These are phyloP conservation scores for Ophraella communa DNA, from an alignment of 2,888 invertebrate genomes.

Conservation along the genomic window DNA sequence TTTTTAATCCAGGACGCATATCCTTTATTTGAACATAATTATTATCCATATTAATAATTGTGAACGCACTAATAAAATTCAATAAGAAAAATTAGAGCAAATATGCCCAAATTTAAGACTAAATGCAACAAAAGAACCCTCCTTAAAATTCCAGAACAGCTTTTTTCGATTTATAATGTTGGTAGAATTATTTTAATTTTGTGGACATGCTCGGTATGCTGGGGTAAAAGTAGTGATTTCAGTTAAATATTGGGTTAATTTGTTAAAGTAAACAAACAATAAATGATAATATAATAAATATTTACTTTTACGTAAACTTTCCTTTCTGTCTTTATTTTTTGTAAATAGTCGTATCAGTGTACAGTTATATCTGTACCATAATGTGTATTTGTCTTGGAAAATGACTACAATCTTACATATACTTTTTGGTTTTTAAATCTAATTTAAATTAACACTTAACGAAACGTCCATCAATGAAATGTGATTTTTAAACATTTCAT, in stretches of 20 bases:
- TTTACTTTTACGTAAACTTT: too few relatives aligned
- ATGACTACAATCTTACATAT: too few relatives aligned
- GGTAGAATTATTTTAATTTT: not conserved
- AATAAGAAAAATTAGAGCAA: not conserved
- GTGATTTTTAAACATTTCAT: too few relatives aligned
- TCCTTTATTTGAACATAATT: slow-evolving; percentile 78
- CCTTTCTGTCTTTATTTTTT: too few relatives aligned
- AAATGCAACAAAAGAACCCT: slow-evolving; percentile 14
- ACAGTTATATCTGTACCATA: too few relatives aligned
- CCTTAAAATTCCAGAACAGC: slow-evolving; percentile 1
- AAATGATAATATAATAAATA: too few relatives aligned
- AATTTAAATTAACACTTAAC: too few relatives aligned
- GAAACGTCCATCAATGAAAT: too few relatives aligned
- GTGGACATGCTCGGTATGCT: not conserved
- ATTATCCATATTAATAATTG: slow-evolving; percentile 59
- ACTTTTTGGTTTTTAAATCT: too few relatives aligned
- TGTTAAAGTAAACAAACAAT: not conserved
- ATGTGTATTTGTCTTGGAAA: too few relatives aligned
- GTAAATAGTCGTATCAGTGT: too few relatives aligned
- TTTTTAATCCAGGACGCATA: slow-evolving; percentile 89
- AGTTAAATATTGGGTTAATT: not conserved
- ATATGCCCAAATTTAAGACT: slow-evolving; percentile 14
- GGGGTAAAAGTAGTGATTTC: not conserved
- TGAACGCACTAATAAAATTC: slow-evolving; percentile 20
- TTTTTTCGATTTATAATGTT: slow-evolving; percentile 1